Base-by-base conservation (phyloP, 2,888 invertebrate species). In the Andrena bicolor region DNA sequence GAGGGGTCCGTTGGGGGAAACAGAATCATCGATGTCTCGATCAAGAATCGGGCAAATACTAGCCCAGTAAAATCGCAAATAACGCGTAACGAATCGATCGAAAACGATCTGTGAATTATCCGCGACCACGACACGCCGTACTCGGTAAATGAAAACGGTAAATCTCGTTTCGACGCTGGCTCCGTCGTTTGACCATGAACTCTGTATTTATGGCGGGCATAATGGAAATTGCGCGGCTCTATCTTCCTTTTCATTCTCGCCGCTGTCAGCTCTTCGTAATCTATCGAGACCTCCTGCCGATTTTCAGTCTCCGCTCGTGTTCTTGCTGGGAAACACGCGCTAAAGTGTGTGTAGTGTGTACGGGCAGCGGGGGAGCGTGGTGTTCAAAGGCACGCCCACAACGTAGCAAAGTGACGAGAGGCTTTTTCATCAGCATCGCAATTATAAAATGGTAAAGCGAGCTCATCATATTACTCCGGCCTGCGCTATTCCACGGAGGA, bases 361-460 rank as follows among this genome's bases (percentile, higher is more conserved):
- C 26, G 16, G 30, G 72, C 26, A 56, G 53, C 53, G 1, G 20
- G 20, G 20, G 53, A 53, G 56, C 56, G 10, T 0, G 23, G 23
- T 26, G 76, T 72, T 82, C 82, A 77, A 73, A 83, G 82, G 48
- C 68, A 48, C 66, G 32, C 53, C 41, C 69, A 49, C 69, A 66
- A 35, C 66, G 32, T 23, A n/a, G 70, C 61, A 82, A 83, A 84
- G 79, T 76, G 73, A 80, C 84, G 76, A 56, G 76, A 60, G 72
- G 66, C 76, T 85, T 85, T 85, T 78, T 75, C 82, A 73, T 84
- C 74, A 63, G 60, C 74, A 16, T 87, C 76, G 74, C 85, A 87
- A 87, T 87, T 86, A 86, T 87, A 87, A 87, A 86, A 83, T 81
- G 83, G 80, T 72, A 82, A 77, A 65, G 78, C 79, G 41, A 70